Percentiles rank a stretch among this genome's conserved stretches.
Evolutionary conservation across 2,888 invertebrate genomes (phyloP).

Genomic region (Sinotaia quadrata): DNA sequence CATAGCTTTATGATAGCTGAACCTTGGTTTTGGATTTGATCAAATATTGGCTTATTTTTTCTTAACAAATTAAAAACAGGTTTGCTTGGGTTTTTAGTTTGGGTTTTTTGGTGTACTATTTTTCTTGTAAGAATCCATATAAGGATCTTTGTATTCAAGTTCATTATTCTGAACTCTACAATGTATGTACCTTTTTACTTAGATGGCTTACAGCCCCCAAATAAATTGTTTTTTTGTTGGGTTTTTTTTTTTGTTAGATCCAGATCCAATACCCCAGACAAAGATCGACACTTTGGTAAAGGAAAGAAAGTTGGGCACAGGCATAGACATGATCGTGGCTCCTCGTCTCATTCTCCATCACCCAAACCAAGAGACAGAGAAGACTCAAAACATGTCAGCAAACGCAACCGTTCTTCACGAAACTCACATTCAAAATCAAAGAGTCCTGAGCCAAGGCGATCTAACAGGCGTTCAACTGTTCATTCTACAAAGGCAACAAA

Average conservation of each 20-base stretch:
- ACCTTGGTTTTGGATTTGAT: too few relatives aligned
- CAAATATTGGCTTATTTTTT: too few relatives aligned
- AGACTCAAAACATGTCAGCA: neutral
- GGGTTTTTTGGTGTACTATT: too few relatives aligned
- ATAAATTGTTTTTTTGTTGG: neutral
- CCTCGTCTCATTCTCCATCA: constrained; percentile 33
- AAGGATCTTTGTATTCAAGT: too few relatives aligned
- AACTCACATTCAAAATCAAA: neutral
- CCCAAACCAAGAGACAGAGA: constrained; percentile 10
- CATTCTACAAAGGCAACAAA: neutral
- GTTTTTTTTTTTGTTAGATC: neutral
- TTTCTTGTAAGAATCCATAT: too few relatives aligned
- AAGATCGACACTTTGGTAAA: neutral
- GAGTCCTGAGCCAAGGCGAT: constrained; percentile 16
- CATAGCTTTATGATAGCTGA: too few relatives aligned
- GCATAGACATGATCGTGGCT: constrained; percentile 10
- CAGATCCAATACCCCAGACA: constrained; percentile 6
- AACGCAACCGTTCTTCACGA: neutral
- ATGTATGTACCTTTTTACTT: too few relatives aligned
- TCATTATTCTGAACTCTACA: too few relatives aligned
- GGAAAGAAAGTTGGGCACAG: neutral
- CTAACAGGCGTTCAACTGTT: constrained; percentile 3
- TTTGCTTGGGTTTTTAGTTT: too few relatives aligned
- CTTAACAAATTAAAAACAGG: too few relatives aligned
- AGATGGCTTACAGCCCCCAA: too few relatives aligned